Evolutionary conservation across 2,797 vertebrate genomes (phyloP), one percentile per base, ranked within the genome.

Genomic region (Thripadectes ignobilis): DNA sequence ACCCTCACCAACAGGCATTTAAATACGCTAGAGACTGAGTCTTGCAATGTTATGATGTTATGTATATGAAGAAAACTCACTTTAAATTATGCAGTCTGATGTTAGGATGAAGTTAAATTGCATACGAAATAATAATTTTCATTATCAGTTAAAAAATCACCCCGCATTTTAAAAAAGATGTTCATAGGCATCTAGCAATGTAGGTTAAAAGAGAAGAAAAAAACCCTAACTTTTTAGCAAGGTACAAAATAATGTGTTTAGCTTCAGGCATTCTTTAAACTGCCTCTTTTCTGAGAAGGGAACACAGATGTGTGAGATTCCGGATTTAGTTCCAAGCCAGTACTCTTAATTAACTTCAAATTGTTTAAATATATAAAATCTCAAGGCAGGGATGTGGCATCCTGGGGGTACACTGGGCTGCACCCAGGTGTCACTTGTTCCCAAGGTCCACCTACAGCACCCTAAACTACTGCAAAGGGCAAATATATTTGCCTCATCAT

Each of bases 301-400:
- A 97, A 96, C 97, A 97, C 97, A 98, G 97, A 98, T 98, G 97
- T 95, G 92, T 94, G 93, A 97, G 95, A 96, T 85, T 95, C 95
- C 71, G 81, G 97, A 97, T 97, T 98, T 98, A 97, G 96, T 98
- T 98, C 97, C 97, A 97, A 98, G 97, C 95, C 97, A 97, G 96
- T 98, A 97, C 96, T 98, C 97, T 98, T 98, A 98, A 98, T 98
- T 98, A 98, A 98, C 96, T 98, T 96, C 97, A 97, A 97, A 97
- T 96, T 97, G 95, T 97, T 98, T 97, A 97, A 98, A 97, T 89
- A 94, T 96, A 94, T 95, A 96, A 92, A 92, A 77, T 89, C 91
- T 95, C 75, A 83, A 83, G 41, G 81, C 51, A 93, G 39, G 45
- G 55, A 71, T 94, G 76, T 4, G 52, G 79, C 45, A 52, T 82